phyloP scores from a whole-genome alignment of 2,797 vertebrate genomes.

The Morelia viridis region DNA sequence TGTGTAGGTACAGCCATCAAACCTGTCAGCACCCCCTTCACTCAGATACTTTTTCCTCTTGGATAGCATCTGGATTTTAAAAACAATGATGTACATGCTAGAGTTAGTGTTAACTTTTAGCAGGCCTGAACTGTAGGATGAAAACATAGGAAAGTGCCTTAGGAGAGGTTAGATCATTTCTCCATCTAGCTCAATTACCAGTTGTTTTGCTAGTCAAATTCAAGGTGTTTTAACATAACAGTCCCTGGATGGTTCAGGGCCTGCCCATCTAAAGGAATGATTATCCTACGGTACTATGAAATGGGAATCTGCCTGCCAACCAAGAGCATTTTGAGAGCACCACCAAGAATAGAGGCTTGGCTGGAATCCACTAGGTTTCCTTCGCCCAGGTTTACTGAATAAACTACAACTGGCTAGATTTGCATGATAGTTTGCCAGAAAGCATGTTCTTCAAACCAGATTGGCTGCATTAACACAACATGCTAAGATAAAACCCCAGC shows the following conservation, averaged over 20 bases:
- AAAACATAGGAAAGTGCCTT: background rate
- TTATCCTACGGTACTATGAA: background rate
- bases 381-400: background rate
- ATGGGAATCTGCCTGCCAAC: background rate
- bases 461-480: background rate
- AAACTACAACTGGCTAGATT: background rate
- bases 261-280: background rate
- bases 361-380: background rate
- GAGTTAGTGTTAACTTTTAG: background rate
- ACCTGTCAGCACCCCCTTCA: too few relatives aligned
- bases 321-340: background rate
- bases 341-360: background rate
- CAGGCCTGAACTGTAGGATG: background rate
- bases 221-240: background rate
- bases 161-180: background rate
- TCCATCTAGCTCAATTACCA: background rate
- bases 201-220: background rate
- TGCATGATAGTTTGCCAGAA: background rate
- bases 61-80: background rate
- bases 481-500: background rate
- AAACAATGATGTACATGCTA: background rate
- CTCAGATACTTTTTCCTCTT: background rate
- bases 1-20: too few relatives aligned
- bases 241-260: background rate
- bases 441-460: background rate